Evolutionary conservation across 2,888 invertebrate species (phyloP).

Genomic region (Panopea generosa): DNA sequence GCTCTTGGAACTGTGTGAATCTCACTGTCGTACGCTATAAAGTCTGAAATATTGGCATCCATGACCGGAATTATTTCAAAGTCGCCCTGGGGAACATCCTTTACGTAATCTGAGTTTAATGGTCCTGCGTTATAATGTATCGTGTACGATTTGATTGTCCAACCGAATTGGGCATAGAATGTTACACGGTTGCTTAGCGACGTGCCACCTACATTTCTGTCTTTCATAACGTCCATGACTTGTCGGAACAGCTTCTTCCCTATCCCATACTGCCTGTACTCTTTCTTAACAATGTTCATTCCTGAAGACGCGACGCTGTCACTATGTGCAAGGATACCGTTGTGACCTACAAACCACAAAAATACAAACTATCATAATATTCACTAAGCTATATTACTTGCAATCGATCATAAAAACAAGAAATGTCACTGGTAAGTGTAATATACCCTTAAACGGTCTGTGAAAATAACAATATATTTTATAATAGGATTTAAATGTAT

Average conservation of each 20-base stretch:
- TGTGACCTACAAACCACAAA: conserved; percentile 67
- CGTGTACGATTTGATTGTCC: conserved; percentile 71
- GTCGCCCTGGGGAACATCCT: conserved; percentile 47
- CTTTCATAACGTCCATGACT: conserved; percentile 72
- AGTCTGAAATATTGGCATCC: conserved; percentile 65
- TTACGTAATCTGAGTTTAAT: conserved; percentile 63
- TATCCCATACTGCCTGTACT: conserved; percentile 66
- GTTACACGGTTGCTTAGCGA: conserved; percentile 69
- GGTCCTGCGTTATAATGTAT: conserved; percentile 71
- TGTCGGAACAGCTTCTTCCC: conserved; percentile 63
- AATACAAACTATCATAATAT: neutral
- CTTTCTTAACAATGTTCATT: too few species aligned
- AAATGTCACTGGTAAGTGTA: too few species aligned
- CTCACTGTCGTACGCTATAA: conserved; percentile 68
- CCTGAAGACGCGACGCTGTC: conserved; percentile 70
- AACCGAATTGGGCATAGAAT: conserved; percentile 73
- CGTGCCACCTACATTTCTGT: conserved; percentile 72
- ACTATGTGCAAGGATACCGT: conserved; percentile 70
- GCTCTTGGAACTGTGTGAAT: conserved; percentile 70
- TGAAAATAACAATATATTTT: too few species aligned
- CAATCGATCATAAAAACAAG: too few species aligned
- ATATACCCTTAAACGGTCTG: too few species aligned
- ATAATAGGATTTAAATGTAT: too few species aligned
- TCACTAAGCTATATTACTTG: too few species aligned
- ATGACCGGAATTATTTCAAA: conserved; percentile 59